Base-by-base conservation (phyloP, 1,140 invertebrate species). In the Aphelenchoides fujianensis region DNA sequence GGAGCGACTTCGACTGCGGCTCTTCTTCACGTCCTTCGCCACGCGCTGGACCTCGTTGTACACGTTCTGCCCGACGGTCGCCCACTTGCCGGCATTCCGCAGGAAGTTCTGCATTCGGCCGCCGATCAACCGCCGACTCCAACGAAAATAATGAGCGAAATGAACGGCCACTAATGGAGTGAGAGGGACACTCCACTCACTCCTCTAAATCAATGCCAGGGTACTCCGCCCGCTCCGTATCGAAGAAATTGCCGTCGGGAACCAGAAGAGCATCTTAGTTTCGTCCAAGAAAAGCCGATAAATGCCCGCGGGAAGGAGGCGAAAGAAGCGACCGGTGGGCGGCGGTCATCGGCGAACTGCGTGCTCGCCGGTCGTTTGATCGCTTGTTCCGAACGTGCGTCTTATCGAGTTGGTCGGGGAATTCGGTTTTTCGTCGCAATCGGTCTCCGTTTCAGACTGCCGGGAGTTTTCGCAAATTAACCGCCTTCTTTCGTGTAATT, bases 91-190 rank as follows among this genome's bases (percentile, higher is more conserved):
- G 55, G 55, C 55, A 19, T 59, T 59, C 5, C 23, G 5, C 12
- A 59, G 7, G 5, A 5, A 59, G 19, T 59, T 59, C 55, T 59
- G 55, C 55, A 59, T 59, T 59, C 19, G 12, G 41, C n/a, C n/a
- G n/a, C n/a, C n/a, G n/a, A n/a, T n/a, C n/a, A n/a, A n/a, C n/a
- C n/a, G n/a, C n/a, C n/a, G n/a, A n/a, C n/a, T n/a, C n/a, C n/a
- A 48, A 12, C 41, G 23, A 48, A 48, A 48, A 48, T 12, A 12
- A 48, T 23, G 12, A 48, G 12, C 41, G 41, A 23, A 48, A 48
- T 16, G n/a, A n/a, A n/a, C n/a, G n/a, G 23, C 41, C 41, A 23
- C 12, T 16, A 48, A 48, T 48, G 41, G 41, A 48, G 41, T 48
- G 41, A 12, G 23, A 48, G 12, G 41, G 23, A 48, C 23, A 48